phyloP scores from a whole-genome alignment of 1,140 invertebrate species.

The Meloidogyne chitwoodi region DNA sequence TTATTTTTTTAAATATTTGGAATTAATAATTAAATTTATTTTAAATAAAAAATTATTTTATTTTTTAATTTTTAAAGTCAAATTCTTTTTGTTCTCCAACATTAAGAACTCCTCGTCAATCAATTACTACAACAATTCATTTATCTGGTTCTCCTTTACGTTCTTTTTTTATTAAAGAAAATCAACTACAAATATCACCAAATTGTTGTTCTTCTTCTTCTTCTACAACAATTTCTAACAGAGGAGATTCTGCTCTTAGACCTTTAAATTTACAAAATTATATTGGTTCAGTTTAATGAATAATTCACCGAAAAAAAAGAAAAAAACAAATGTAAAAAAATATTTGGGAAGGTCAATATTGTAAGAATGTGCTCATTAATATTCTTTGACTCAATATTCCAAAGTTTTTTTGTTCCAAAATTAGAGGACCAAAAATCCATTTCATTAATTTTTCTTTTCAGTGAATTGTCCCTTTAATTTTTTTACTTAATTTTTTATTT shows the following conservation, averaged over 20 bases:
- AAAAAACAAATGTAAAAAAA: too few species aligned
- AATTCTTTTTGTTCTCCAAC: slow-evolving; percentile 4
- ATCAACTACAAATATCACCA: background rate
- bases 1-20: background rate
- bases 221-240: background rate
- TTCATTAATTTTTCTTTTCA: too few species aligned
- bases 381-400: too few species aligned
- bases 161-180: slow-evolving; percentile 18
- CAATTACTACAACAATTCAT: background rate
- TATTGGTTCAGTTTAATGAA: slow-evolving; percentile 14
- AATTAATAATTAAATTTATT: background rate
- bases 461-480: too few species aligned
- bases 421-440: too few species aligned
- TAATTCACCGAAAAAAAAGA: too few species aligned
- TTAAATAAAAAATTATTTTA: background rate
- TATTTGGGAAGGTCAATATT: too few species aligned
- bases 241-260: background rate
- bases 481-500: too few species aligned
- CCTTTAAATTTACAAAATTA: slow-evolving; percentile 19
- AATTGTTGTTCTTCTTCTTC: background rate
- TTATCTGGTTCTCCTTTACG: slow-evolving; percentile 20
- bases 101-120: slow-evolving; percentile 14
- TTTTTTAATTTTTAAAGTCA: background rate
- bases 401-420: too few species aligned
- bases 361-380: too few species aligned